Evolutionary conservation across 1,140 invertebrate species (phyloP), one percentile per base, ranked within the genome.

Genomic region (Bilobella aurantiaca): DNA sequence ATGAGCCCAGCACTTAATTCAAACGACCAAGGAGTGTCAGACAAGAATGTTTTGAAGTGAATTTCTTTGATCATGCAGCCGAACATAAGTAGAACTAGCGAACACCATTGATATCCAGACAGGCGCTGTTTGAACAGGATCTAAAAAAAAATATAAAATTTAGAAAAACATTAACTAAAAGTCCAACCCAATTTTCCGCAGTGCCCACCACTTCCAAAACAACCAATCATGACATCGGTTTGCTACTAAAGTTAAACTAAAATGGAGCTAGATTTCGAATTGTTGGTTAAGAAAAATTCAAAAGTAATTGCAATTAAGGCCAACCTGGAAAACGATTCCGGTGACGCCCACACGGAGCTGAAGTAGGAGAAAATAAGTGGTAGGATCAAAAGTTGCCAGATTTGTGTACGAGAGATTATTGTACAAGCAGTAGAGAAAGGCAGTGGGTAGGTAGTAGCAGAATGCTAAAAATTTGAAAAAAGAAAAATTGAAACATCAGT

Each of bases 341-440:
- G 93, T 96, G 1, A 96, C 81, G 28, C 96, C 90, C 29, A 96
- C 92, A 73, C 94, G 80, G 61, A 96, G 84, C 79, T 98, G 93
- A 5, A 98, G 79, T n/a, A 96, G 79, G 28, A 96, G 79, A 77
- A 90, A 95, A 75, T 98, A 96, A 8, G 93, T 94, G 8, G 93
- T 96, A 3, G 93, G 93, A 77, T 96, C 93, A 80, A 94, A 96
- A 27, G 82, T 84, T 23, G 88, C 85, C 67, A 97, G 79, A 80
- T 96, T 96, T 25, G 90, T 82, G 79, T 95, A 98, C 14, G 91
- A 85, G 71, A 98, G 81, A 80, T 96, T 96, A 76, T 98, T 97
- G 78, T 97, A 97, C 2, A 96, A 79, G 75, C 91, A 95, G 76
- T 98, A 98, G 30, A 96, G 79, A 71, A 89, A 82, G 3, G 93